Evolutionary conservation across 2,797 vertebrate genomes (phyloP).

Genomic region (Synaphobranchus kaupii): DNA sequence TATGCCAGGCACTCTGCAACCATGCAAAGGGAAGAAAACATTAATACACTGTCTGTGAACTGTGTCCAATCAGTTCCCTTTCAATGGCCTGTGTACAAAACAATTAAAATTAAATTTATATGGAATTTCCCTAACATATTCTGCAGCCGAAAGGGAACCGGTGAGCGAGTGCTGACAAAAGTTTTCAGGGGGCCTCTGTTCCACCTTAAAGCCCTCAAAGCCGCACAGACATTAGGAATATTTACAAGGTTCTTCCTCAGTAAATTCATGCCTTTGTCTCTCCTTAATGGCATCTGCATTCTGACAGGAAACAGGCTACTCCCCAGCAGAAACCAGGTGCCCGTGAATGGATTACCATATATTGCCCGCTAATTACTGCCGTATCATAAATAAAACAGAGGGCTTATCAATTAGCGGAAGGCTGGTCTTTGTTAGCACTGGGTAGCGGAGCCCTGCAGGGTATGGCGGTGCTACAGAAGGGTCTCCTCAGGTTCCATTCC

Average conservation of each 20-base stretch:
- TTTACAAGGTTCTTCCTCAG: conserved; percentile 76
- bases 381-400: conserved; percentile 83
- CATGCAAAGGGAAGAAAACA: conserved; percentile 92
- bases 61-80: conserved; percentile 99
- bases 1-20: conserved; percentile 95
- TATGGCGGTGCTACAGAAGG: conserved; percentile 53
- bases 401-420: conserved; percentile 79
- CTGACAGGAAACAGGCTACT: conserved; percentile 72
- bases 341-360: conserved; percentile 72
- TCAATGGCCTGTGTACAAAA: conserved; percentile 99
- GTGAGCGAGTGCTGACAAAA: conserved; percentile 88
- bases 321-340: conserved; percentile 76
- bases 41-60: conserved; percentile 99
- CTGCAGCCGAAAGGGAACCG: conserved; percentile 94
- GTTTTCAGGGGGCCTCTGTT: conserved; percentile 85
- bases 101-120: conserved; percentile 99
- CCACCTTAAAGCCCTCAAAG: conserved; percentile 77
- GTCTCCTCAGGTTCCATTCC: conserved; percentile 56
- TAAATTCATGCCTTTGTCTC: conserved; percentile 81
- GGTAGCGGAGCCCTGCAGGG: conserved; percentile 68
- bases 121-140: conserved; percentile 96
- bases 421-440: conserved; percentile 77
- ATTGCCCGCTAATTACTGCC: conserved; percentile 79
- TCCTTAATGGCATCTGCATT: conserved; percentile 73
- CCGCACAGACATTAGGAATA: conserved; percentile 69